A percentile compares a stretch with the other conserved stretches of the same genome.
Evolutionary conservation across 1,140 invertebrate genomes (phyloP).

Genomic region (Telenomus remus): DNA sequence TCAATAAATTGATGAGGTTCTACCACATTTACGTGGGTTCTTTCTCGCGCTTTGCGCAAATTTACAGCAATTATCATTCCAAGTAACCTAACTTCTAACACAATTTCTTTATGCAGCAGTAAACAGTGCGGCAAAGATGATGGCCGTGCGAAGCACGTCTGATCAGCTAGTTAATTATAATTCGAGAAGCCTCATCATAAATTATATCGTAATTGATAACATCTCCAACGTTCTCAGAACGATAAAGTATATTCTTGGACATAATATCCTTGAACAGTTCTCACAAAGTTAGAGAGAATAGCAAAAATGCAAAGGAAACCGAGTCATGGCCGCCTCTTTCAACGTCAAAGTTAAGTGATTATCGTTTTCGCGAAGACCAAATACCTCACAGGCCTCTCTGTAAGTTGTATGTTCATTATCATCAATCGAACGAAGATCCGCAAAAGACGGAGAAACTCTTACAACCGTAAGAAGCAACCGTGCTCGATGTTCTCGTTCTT

Average conservation of each 20-base stretch:
- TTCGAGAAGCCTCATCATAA: slow-evolving; percentile 61
- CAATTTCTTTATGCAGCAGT: too few species aligned
- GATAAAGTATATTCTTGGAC: background rate
- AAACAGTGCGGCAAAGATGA: too few species aligned
- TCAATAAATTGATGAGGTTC: too few species aligned
- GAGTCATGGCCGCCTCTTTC: slow-evolving; percentile 58
- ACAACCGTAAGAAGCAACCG: slow-evolving; percentile 72
- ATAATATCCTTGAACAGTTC: background rate
- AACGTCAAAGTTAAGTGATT: slow-evolving; percentile 67
- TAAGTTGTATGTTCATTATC: slow-evolving; percentile 66
- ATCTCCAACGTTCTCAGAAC: background rate
- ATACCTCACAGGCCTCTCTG: slow-evolving; percentile 66
- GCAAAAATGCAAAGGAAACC: slow-evolving; percentile 65
- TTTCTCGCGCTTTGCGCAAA: too few species aligned
- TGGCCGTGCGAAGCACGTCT: too few species aligned
- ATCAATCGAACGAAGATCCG: slow-evolving; percentile 71
- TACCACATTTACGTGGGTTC: too few species aligned
- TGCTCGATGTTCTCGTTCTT: too few species aligned
- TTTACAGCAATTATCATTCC: too few species aligned
- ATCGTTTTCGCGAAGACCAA: slow-evolving; percentile 68
- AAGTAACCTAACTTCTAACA: too few species aligned
- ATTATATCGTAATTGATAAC: slow-evolving; percentile 33
- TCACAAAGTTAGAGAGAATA: slow-evolving; percentile 66
- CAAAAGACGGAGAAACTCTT: slow-evolving; percentile 71
- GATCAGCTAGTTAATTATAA: too few species aligned